Percentiles rank a stretch among this genome's conserved stretches.
These are phyloP conservation scores for Auanema sp. DNA, from an alignment of 2,888 invertebrate genomes.

Conservation along the genomic window DNA sequence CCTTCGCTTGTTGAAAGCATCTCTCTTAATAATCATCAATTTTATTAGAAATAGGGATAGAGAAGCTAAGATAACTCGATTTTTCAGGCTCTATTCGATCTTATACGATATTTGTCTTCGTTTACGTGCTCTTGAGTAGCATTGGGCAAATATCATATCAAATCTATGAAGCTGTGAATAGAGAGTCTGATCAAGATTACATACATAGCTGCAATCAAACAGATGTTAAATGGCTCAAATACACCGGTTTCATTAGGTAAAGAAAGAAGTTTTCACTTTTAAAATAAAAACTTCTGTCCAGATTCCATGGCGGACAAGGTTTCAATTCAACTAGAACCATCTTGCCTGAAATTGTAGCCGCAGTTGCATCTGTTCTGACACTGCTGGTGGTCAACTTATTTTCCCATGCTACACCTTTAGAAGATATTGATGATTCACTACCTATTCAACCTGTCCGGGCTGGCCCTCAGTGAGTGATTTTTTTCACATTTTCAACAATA, in stretches of 20 bases:
- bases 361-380: conserved; percentile 35
- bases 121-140: conserved; percentile 1
- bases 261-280: too few species aligned
- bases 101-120: background rate
- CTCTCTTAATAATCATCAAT: too few species aligned
- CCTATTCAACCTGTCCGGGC: conserved; percentile 9
- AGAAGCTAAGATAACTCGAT: too few species aligned
- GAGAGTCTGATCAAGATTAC: conserved; percentile 8
- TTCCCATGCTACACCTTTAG: conserved; percentile 22
- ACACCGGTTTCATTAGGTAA: conserved; percentile 22
- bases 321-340: conserved; percentile 40
- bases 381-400: conserved; percentile 39
- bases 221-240: conserved; percentile 13
- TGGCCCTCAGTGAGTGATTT: background rate
- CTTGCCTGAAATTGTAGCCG: conserved; percentile 47
- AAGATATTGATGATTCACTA: conserved; percentile 10
- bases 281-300: conserved; percentile 20
- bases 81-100: background rate
- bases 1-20: too few species aligned
- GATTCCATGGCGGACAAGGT: conserved; percentile 36
- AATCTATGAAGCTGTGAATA: conserved; percentile 17
- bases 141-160: conserved; percentile 16
- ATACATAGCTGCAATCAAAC: conserved; percentile 7
- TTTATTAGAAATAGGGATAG: too few species aligned
- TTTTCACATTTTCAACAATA: too few species aligned